Evolutionary conservation across 2,888 invertebrate genomes (phyloP), one percentile per base, ranked within the genome.

Genomic region (Liopterus haemorrhoidalis): DNA sequence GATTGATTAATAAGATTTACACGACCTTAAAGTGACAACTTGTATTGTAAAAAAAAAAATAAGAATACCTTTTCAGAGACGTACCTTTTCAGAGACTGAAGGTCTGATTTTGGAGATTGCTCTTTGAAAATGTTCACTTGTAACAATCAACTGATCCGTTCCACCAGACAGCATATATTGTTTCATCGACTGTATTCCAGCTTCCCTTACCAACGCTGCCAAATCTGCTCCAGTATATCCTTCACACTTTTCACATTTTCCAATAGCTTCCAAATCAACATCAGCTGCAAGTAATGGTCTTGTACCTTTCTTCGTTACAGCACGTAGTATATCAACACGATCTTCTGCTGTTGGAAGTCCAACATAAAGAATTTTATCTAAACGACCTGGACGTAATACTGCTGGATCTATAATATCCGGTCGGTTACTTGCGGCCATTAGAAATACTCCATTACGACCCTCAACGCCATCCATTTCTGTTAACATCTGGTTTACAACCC

Each of bases 401-500:
- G 97, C 97, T 2, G 94, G 89, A 69, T 99, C 97, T 43, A 99
- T 85, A 15, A 95, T 94, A 60, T 99, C 95, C 0, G 95, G 94
- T 55, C 96, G 75, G 71, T 99, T 99, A 18, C 92, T 94, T 0
- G 97, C 97, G 0, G 93, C 97, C 70, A 99, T 79, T 14, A 99
- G 76, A 65, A 90, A 99, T 3, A 99, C 96, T 2, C 91, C 90
- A 62, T 86, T 82, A 35, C 96, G 78, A 19, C 82, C 81, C 64
- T 93, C 91, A 27, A 97, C 79, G 2, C 97, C 97, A 63, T 99
- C 97, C 96, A 99, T 95, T 75, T 99, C 97, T 0, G 96, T 96
- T 36, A 99, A 70, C 67, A 99, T 72, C 68, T 97, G 96, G 67
- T 96, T 99, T 0, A 99, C 96, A 9, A 99, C 90, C 20, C 96